Percentiles rank a stretch among this genome's conserved stretches.
Conservation (phyloP, 1,140 invertebrate genomes). For the Heterodera schachtii region DNA sequence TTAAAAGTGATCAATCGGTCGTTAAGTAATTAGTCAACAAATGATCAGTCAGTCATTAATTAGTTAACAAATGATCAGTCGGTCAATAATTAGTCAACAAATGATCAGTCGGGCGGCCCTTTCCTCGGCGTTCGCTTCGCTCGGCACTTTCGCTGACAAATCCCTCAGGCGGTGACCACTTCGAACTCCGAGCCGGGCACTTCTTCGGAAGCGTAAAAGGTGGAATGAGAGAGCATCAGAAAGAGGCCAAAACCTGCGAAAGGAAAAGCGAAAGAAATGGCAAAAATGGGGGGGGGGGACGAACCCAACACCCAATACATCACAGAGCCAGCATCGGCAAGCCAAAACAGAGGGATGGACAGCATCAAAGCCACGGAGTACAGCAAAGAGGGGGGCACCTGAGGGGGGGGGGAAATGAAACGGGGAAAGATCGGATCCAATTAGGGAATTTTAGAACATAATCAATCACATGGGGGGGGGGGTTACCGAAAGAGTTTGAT, state of each 20-base stretch:
- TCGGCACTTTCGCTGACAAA: not conserved
- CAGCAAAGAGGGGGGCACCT: slow-evolving; percentile 1
- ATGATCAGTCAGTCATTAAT: too few relatives aligned
- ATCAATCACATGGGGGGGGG: too few relatives aligned
- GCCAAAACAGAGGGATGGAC: slow-evolving; percentile 45
- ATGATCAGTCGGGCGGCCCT: too few relatives aligned
- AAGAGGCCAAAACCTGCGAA: slow-evolving; percentile 36
- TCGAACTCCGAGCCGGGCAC: slow-evolving; percentile 49
- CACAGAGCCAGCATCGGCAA: slow-evolving; percentile 48
- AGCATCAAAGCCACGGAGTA: slow-evolving; percentile 50
- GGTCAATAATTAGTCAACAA: too few relatives aligned
- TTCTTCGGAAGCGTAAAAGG: slow-evolving; percentile 49
- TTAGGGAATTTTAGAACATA: slow-evolving; percentile 7
- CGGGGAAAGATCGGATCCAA: not conserved
- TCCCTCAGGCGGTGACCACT: slow-evolving; percentile 35
- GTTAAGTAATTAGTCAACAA: too few relatives aligned
- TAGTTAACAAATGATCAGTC: too few relatives aligned
- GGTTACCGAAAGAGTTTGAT: too few relatives aligned
- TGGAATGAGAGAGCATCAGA: slow-evolving; percentile 46
- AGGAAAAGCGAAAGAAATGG: not conserved
- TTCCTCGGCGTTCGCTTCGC: not conserved
- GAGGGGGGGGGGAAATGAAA: not conserved
- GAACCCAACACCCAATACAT: slow-evolving; percentile 55
- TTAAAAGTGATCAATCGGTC: too few relatives aligned
- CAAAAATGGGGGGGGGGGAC: not conserved